A percentile compares a stretch with the other conserved stretches of the same genome.
Conservation (phyloP, 2,113 vertebrate species). For the Salvelinus sp. region DNA sequence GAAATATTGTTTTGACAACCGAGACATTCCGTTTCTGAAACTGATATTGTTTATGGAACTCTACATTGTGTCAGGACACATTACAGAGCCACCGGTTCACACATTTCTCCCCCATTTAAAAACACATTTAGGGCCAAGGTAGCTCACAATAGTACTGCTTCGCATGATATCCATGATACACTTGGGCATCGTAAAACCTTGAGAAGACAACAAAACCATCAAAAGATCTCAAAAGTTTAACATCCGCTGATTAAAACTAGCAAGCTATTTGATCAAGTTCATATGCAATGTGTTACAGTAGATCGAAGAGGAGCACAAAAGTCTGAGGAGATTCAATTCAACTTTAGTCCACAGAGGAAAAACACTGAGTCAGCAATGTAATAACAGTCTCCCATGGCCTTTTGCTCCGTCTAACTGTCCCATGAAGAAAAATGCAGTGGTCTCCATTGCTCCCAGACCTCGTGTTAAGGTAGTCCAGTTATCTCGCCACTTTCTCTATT, state of each 20-base stretch:
- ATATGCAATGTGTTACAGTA: not conserved
- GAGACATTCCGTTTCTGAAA: slow-evolving; percentile 38
- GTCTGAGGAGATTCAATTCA: not conserved
- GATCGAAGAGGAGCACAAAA: not conserved
- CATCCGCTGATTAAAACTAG: not conserved
- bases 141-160: not conserved
- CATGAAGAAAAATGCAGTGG: not conserved
- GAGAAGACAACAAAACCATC: not conserved
- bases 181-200: slow-evolving; percentile 4
- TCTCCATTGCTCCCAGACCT: not conserved
- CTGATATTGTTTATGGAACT: slow-evolving; percentile 37
- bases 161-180: slow-evolving; percentile 5
- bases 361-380: not conserved
- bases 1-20: slow-evolving; percentile 50
- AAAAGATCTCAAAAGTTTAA: not conserved
- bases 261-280: not conserved
- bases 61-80: slow-evolving; percentile 30
- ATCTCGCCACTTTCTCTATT: not conserved
- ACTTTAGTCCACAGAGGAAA: not conserved
- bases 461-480: not conserved
- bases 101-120: not conserved
- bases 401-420: not conserved
- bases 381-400: not conserved
- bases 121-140: slow-evolving; percentile 7
- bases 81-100: slow-evolving; percentile 17